Conservation (phyloP, 1,140 invertebrate species). For the Rhopalosiphum padi region DNA sequence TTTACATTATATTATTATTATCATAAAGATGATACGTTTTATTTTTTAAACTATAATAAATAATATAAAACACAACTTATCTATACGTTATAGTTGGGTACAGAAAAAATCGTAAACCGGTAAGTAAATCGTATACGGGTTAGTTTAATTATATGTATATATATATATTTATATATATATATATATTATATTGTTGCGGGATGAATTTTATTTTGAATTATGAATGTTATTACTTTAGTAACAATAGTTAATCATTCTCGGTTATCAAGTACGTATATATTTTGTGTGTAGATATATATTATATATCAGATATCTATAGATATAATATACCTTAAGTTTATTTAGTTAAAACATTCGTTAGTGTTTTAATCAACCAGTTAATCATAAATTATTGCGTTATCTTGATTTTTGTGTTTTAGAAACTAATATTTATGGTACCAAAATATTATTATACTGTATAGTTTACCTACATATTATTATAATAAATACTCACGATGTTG, state of each 20-base stretch:
- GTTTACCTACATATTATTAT: not conserved
- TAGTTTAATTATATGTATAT: not conserved
- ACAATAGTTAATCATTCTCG: not conserved
- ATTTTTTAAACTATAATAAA: not conserved
- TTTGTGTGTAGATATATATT: not conserved
- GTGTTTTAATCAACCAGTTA: not conserved
- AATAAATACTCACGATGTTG: not conserved
- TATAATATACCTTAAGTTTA: not conserved
- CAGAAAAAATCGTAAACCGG: not conserved
- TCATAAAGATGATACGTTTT: not conserved
- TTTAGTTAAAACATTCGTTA: conserved; percentile 3
- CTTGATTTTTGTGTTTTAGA: not conserved
- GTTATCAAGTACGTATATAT: not conserved
- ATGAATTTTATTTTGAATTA: conserved; percentile 5
- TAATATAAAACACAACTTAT: too few relatives aligned
- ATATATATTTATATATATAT: too few relatives aligned
- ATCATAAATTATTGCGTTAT: conserved; percentile 8
- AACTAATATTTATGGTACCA: not conserved
- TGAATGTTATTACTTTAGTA: not conserved
- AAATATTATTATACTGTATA: not conserved
- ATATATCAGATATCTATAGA: too few relatives aligned
- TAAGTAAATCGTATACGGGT: not conserved
- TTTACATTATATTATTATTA: too few relatives aligned
- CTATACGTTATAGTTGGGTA: not conserved
- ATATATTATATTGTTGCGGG: too few relatives aligned